A percentile compares a stretch with the other conserved stretches of the same genome.
Conservation (phyloP, 2,797 vertebrate species). For the Megaceryle alcyon region DNA sequence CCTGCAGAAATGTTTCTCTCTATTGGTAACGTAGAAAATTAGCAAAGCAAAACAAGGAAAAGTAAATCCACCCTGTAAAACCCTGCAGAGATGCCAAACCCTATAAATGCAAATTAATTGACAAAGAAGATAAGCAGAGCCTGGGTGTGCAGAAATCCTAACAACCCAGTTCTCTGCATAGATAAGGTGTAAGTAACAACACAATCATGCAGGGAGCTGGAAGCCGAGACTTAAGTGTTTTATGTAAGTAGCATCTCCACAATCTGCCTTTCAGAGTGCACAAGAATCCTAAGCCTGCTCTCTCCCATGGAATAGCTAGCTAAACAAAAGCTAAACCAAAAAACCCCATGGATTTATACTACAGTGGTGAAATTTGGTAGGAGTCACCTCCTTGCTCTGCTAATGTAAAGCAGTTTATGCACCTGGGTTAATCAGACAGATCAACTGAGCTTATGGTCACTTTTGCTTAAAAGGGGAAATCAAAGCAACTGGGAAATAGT, state of each 20-base stretch:
- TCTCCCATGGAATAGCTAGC: not conserved
- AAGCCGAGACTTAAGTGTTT: not conserved
- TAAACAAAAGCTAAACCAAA: not conserved
- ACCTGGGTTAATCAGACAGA: not conserved
- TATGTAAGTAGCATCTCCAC: not conserved
- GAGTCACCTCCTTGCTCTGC: not conserved
- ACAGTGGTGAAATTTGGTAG: not conserved
- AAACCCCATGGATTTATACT: not conserved
- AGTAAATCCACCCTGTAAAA: not conserved
- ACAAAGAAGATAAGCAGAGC: constrained; percentile 13
- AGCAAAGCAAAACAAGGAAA: not conserved
- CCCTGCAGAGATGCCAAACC: not conserved
- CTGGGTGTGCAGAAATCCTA: constrained; percentile 25
- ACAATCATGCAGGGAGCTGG: not conserved
- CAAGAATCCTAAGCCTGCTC: not conserved
- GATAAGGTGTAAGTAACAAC: constrained; percentile 13
- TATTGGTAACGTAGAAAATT: constrained; percentile 14
- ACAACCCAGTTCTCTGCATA: not conserved
- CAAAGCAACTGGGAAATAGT: not conserved
- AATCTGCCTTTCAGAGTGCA: not conserved
- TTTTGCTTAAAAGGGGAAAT: not conserved
- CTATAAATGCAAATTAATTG: constrained; percentile 53
- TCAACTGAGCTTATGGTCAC: not conserved
- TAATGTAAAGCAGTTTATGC: not conserved
- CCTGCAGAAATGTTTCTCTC: constrained; percentile 34